Evolutionary conservation across 2,113 vertebrate genomes (phyloP).

Genomic region (Hippocampus abdominalis): DNA sequence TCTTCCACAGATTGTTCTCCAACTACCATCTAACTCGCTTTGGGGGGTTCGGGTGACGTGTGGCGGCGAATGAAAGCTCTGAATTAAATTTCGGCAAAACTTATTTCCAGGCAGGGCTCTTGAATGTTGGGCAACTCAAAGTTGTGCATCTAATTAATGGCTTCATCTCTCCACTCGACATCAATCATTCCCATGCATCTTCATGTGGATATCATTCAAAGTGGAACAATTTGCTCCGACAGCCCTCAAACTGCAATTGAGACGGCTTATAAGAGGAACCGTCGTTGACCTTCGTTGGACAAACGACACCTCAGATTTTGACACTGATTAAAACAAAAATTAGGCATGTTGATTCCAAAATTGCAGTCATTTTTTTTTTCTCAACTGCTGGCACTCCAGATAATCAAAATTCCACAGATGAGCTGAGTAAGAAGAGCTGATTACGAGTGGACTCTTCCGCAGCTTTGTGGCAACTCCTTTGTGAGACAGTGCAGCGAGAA

Average conservation of each 20-base stretch:
- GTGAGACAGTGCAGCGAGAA: too few species aligned
- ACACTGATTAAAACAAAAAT: too few species aligned
- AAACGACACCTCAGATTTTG: too few species aligned
- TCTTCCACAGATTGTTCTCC: conserved; percentile 45
- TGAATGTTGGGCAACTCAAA: conserved; percentile 41
- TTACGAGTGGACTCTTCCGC: too few species aligned
- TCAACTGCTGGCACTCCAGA: too few species aligned
- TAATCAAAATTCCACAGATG: too few species aligned
- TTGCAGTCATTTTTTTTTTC: too few species aligned
- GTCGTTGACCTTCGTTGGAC: background rate
- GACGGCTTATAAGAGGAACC: background rate
- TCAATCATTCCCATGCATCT: conserved; percentile 4
- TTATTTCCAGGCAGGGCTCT: conserved; percentile 20
- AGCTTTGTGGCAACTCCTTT: too few species aligned
- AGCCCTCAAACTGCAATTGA: background rate
- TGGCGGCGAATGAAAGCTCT: conserved; percentile 26
- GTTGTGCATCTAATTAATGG: conserved; percentile 24
- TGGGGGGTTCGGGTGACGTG: conserved; percentile 33
- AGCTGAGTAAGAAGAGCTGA: too few species aligned
- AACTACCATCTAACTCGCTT: conserved; percentile 36
- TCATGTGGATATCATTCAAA: background rate
- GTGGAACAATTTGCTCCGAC: background rate
- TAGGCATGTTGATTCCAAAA: too few species aligned
- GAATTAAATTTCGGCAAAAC: conserved; percentile 47
- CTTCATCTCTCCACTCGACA: background rate